Evolutionary conservation across 2,888 invertebrate species (phyloP).

Genomic region (Dinocampus coccinellae): DNA sequence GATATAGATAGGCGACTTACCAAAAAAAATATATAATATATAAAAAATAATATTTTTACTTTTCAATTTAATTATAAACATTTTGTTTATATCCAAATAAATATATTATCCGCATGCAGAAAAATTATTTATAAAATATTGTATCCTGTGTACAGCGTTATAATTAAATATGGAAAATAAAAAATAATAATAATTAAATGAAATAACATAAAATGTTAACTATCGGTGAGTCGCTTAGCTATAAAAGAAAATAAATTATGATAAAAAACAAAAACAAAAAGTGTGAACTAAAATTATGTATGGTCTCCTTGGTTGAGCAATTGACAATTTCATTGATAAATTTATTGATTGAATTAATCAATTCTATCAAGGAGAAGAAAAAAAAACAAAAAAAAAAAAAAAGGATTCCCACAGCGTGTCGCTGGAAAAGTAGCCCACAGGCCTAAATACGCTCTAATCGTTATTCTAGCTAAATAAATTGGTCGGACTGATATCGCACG

Average conservation of each 20-base stretch:
- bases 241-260: not conserved
- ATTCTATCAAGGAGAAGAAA: constrained; percentile 44
- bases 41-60: not conserved
- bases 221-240: not conserved
- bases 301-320: constrained; percentile 1
- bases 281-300: constrained; percentile 1
- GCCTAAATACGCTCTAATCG: constrained; percentile 65
- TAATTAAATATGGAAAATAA: not conserved
- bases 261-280: not conserved
- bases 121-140: not conserved
- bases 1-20: not conserved
- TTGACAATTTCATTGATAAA: constrained; percentile 20
- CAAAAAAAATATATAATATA: not conserved
- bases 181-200: not conserved
- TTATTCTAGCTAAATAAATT: constrained; percentile 43
- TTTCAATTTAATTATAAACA: not conserved
- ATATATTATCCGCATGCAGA: not conserved
- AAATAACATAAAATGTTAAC: not conserved
- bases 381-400: not conserved
- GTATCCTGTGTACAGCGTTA: not conserved
- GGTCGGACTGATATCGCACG: constrained; percentile 23
- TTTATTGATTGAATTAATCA: constrained; percentile 29
- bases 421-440: constrained; percentile 66
- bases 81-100: not conserved
- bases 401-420: constrained; percentile 55